A percentile compares a stretch with the other conserved stretches of the same genome.
These are phyloP conservation scores for Philonicus albiceps DNA, from an alignment of 2,888 invertebrate species.

Conservation along the genomic window DNA sequence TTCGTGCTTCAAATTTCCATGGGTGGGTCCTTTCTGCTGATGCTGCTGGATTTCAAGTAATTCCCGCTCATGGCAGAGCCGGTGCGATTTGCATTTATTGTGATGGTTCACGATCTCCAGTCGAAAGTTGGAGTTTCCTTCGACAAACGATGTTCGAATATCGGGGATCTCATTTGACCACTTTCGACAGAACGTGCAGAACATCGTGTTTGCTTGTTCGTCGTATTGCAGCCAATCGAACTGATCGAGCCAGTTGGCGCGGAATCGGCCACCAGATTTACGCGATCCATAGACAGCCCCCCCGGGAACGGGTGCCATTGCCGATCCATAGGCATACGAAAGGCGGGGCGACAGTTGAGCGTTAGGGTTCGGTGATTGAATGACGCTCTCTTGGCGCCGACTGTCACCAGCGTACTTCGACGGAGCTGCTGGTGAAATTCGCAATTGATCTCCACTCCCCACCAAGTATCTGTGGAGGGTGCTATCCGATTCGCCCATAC, in stretches of 20 bases:
- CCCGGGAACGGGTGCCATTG: neutral
- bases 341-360: slow-evolving; percentile 31
- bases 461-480: slow-evolving; percentile 49
- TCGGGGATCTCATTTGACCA: slow-evolving; percentile 76
- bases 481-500: slow-evolving; percentile 40
- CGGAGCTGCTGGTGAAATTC: slow-evolving; percentile 14
- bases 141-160: slow-evolving; percentile 80
- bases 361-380: slow-evolving; percentile 52
- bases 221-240: slow-evolving; percentile 80
- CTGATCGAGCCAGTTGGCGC: slow-evolving; percentile 72
- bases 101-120: slow-evolving; percentile 82
- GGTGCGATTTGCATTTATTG: slow-evolving; percentile 80
- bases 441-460: neutral
- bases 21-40: neutral
- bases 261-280: slow-evolving; percentile 75
- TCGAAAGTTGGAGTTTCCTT: slow-evolving; percentile 78
- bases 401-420: slow-evolving; percentile 44
- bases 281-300: slow-evolving; percentile 52
- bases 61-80: slow-evolving; percentile 69
- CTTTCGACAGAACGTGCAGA: slow-evolving; percentile 75
- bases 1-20: slow-evolving; percentile 5
- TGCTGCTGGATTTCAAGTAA: slow-evolving; percentile 53
- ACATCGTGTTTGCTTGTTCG: slow-evolving; percentile 73
- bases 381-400: slow-evolving; percentile 49
- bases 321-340: slow-evolving; percentile 2